Percentiles rank a stretch among this genome's conserved stretches.
Evolutionary conservation across 2,888 invertebrate genomes (phyloP).

Genomic region (Pollenia amentaria): DNA sequence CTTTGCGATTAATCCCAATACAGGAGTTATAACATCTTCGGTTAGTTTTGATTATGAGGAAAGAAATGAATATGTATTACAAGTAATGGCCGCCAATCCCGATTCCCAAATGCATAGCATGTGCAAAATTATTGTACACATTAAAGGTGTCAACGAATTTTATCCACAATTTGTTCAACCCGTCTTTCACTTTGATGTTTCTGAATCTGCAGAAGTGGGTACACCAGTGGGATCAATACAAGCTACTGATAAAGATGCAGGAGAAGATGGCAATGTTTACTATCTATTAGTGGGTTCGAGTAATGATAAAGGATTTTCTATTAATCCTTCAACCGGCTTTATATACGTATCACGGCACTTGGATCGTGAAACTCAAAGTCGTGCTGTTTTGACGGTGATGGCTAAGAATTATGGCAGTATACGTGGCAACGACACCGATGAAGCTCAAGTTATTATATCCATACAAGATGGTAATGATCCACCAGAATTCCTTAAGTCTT

Average conservation of each 20-base stretch:
- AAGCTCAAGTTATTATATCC: slow-evolving; percentile 96
- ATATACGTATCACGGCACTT: slow-evolving; percentile 92
- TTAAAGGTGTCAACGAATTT: slow-evolving; percentile 94
- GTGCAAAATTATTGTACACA: slow-evolving; percentile 89
- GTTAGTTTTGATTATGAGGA: slow-evolving; percentile 95
- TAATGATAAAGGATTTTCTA: slow-evolving; percentile 95
- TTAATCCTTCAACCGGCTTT: slow-evolving; percentile 93
- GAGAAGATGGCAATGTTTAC: slow-evolving; percentile 94
- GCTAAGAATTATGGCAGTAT: slow-evolving; percentile 98
- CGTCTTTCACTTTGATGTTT: slow-evolving; percentile 96
- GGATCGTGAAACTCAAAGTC: slow-evolving; percentile 94
- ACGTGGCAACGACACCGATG: slow-evolving; percentile 97
- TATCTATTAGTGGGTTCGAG: slow-evolving; percentile 97
- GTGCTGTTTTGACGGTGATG: slow-evolving; percentile 95
- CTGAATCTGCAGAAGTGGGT: slow-evolving; percentile 95
- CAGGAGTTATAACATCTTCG: slow-evolving; percentile 91
- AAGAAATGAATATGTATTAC: slow-evolving; percentile 89
- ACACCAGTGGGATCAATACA: slow-evolving; percentile 93
- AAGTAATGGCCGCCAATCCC: slow-evolving; percentile 94
- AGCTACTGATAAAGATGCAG: slow-evolving; percentile 95
- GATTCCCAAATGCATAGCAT: slow-evolving; percentile 92
- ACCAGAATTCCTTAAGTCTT: slow-evolving; percentile 93
- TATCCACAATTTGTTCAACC: slow-evolving; percentile 95
- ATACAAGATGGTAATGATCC: slow-evolving; percentile 99
- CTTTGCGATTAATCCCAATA: slow-evolving; percentile 91